Evolutionary conservation across 2,113 vertebrate genomes (phyloP), one percentile per base, ranked within the genome.

Genomic region (Pardalotus punctatus): DNA sequence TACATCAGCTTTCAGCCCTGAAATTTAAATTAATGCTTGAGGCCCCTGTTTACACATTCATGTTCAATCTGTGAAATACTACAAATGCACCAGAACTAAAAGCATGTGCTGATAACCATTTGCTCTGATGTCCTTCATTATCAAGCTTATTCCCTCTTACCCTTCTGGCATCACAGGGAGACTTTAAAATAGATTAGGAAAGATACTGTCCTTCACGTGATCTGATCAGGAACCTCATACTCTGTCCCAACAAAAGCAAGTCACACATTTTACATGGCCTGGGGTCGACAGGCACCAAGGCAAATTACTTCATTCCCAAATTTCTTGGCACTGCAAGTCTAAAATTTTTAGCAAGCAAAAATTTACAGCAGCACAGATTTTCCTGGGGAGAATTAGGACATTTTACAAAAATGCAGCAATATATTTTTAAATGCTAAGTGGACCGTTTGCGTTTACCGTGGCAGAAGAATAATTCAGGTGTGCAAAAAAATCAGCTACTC

Each of bases 171-270:
- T 16, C 48, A 65, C 25, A 50, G 15, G 56, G 14, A 58, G 66
- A 33, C 51, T 67, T 58, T 5, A 40, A 76, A 77, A 43, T 1
- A 57, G 9, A 27, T 36, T 11, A 14, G 48, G 31, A 76, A 67
- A 64, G 38, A 38, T 10, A 16, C 14, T 6, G 2, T 10, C 9
- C 1, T 54, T 57, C 10, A 4, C 0, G 0, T 8, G 33, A 38
- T 50, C 36, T 29, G 29, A 58, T 28, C 62, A 38, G 27, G 83
- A 91, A 10, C 36, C 12, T 42, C 28, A 6, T 9, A 10, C 48
- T 38, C 42, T 25, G 21, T 8, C n/a, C 5, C 31, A 82, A 42
- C 18, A 71, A 51, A 69, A 81, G 1, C 56, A 74, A 57, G 22
- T 7, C 57, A 11, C 21, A 9, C 5, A 27, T 61, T 91, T 86